Evolutionary conservation across 2,113 vertebrate genomes (phyloP).

Genomic region (Alouatta palliata): DNA sequence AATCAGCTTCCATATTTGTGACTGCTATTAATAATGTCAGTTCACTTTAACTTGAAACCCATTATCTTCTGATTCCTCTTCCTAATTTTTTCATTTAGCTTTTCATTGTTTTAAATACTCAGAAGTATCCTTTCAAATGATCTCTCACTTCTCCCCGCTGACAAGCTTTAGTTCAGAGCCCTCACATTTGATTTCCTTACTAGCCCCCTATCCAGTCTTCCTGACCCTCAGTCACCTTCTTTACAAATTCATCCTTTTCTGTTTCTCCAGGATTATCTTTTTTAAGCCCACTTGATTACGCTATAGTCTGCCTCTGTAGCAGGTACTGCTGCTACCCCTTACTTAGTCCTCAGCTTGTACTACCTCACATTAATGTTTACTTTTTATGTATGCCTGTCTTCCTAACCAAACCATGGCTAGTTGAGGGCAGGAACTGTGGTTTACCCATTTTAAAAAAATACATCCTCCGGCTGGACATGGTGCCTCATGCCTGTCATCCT

Average conservation of each 20-base stretch:
- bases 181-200: neutral
- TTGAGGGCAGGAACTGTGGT: neutral
- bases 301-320: neutral
- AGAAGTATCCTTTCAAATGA: neutral
- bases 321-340: neutral
- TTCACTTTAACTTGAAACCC: neutral
- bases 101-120: slow-evolving; percentile 1
- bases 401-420: neutral
- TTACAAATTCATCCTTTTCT: neutral
- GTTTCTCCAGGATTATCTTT: neutral
- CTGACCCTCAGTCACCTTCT: neutral
- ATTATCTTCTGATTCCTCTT: neutral
- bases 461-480: too few species aligned
- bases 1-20: neutral
- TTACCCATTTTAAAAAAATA: neutral
- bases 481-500: too few species aligned
- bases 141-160: neutral
- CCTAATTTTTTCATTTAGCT: neutral
- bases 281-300: neutral
- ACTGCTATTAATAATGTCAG: neutral
- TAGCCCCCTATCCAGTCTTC: neutral
- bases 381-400: neutral
- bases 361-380: neutral
- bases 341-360: neutral
- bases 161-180: neutral